Percentiles rank a stretch among this genome's conserved stretches.
phyloP scores from a whole-genome alignment of 2,797 vertebrate species.

The Echeneis naucrates region DNA sequence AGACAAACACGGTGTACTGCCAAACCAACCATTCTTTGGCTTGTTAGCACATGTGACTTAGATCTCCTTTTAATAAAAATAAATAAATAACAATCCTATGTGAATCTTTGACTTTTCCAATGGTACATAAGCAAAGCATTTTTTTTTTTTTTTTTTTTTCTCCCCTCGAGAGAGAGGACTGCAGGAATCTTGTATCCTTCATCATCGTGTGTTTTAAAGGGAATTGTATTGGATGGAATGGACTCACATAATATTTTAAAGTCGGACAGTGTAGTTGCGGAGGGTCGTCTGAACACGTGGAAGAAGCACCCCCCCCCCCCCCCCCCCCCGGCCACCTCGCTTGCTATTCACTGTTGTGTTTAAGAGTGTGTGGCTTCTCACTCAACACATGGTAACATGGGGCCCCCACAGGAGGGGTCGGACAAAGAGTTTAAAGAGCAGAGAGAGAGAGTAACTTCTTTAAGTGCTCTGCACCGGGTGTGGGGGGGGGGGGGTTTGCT shows the following conservation, averaged over 20 bases:
- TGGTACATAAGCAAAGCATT: not conserved
- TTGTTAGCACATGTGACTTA: not conserved
- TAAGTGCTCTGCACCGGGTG: constrained; percentile 27
- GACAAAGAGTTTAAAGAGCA: constrained; percentile 47
- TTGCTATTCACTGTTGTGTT: not conserved
- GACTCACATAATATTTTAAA: too few species aligned
- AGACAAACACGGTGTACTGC: not conserved
- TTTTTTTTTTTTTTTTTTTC: not conserved
- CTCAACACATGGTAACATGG: constrained; percentile 11
- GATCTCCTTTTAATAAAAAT: too few species aligned
- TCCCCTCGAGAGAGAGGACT: too few species aligned
- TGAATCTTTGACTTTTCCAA: too few species aligned
- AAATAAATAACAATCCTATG: too few species aligned
- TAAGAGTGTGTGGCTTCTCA: not conserved
- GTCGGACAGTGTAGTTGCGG: not conserved
- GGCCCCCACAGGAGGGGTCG: constrained; percentile 47
- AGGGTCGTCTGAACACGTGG: constrained; percentile 16
- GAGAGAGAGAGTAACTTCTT: constrained; percentile 28
- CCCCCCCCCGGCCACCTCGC: too few species aligned
- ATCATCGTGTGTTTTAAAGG: not conserved
- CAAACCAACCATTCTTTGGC: not conserved
- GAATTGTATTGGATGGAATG: not conserved
- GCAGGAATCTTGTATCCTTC: not conserved
- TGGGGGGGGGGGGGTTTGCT: constrained; percentile 21
- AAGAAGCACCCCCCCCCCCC: not conserved